Conservation (phyloP, 2,113 vertebrate genomes). For the Cariama cristata region DNA sequence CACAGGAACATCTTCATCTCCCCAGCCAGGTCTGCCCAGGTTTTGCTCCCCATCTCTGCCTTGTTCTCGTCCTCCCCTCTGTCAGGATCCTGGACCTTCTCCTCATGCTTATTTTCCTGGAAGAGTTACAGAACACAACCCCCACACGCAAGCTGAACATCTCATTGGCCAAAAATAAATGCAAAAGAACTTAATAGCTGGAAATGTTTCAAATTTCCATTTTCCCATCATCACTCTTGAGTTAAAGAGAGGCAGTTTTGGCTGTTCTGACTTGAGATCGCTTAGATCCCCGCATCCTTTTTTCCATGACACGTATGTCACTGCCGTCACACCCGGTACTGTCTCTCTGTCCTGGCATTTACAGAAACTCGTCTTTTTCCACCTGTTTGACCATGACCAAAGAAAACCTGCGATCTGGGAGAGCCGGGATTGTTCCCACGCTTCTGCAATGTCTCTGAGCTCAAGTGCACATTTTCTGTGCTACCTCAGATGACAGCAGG, state of each 20-base stretch:
- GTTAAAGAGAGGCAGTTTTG: conserved; percentile 52
- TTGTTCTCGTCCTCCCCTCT: conserved; percentile 57
- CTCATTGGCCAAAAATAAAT: conserved; percentile 73
- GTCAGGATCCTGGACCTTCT: conserved; percentile 81
- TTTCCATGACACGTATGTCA: conserved; percentile 16
- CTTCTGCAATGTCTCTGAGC: background rate
- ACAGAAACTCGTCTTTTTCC: background rate
- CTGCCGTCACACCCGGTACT: background rate
- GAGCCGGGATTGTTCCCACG: background rate
- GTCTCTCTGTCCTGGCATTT: background rate
- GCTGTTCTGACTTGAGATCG: background rate
- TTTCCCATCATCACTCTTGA: conserved; percentile 64
- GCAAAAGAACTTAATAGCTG: conserved; percentile 66
- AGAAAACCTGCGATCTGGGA: background rate
- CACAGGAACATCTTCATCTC: conserved; percentile 89
- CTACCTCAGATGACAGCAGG: background rate
- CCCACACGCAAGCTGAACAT: conserved; percentile 28
- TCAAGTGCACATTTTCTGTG: background rate
- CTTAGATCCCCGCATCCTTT: conserved; percentile 22
- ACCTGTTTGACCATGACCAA: background rate
- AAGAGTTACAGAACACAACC: conserved; percentile 78
- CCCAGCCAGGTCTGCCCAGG: conserved; percentile 83
- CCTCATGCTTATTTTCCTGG: conserved; percentile 84
- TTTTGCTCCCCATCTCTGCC: conserved; percentile 65
- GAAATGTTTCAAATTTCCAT: conserved; percentile 74